Conservation (phyloP, 2,888 invertebrate genomes). For the Catocala sponsa region DNA sequence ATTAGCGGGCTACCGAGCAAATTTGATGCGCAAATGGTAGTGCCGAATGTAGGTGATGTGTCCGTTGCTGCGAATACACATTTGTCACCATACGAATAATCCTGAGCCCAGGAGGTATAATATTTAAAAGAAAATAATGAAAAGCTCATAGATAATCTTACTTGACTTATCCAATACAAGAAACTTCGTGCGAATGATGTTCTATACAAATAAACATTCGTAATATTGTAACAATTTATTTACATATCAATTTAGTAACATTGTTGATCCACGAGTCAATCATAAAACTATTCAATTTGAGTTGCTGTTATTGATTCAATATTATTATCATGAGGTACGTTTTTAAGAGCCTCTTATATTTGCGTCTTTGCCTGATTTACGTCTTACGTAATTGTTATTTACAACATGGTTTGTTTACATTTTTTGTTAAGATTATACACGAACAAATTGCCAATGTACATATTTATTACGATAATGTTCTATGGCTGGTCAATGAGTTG, state of each 20-base stretch:
- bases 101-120: no score
- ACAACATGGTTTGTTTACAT: conserved; percentile 26
- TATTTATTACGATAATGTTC: conserved; percentile 3
- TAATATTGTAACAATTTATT: neutral
- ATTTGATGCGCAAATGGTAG: no score
- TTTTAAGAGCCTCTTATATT: conserved; percentile 20
- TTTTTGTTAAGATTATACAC: conserved; percentile 30
- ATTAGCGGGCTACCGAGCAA: no score
- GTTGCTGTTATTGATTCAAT: conserved; percentile 15
- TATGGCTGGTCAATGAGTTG: conserved; percentile 7
- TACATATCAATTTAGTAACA: conserved; percentile 6
- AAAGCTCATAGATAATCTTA: no score
- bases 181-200: no score
- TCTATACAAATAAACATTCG: no score
- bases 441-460: conserved; percentile 20
- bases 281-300: conserved; percentile 29
- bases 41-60: no score
- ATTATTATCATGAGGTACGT: no score
- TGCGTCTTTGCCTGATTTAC: conserved; percentile 29
- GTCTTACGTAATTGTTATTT: conserved; percentile 30
- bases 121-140: no score
- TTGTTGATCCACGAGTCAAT: conserved; percentile 29
- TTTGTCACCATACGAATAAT: no score
- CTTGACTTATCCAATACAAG: no score
- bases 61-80: no score